Conservation (phyloP, 2,797 vertebrate genomes). For the Cossypha niveicapilla region DNA sequence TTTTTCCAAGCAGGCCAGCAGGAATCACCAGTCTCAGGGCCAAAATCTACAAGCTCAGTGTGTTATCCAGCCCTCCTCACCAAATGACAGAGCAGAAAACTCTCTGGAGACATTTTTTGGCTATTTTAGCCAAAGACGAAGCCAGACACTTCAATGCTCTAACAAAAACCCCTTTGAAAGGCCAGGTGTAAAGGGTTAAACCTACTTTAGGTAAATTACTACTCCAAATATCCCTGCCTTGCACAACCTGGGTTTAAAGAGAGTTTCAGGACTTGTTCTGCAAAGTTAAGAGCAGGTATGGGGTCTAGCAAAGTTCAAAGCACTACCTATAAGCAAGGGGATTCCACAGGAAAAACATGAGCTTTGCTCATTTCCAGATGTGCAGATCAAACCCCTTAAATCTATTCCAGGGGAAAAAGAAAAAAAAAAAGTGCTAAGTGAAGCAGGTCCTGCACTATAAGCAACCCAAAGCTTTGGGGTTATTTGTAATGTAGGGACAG, state of each 20-base stretch:
- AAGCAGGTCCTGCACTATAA: background rate
- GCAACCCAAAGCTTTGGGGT: background rate
- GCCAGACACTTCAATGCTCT: background rate
- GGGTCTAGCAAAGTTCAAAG: background rate
- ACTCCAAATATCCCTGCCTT: background rate
- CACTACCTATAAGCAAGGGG: background rate
- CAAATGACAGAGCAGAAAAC: background rate
- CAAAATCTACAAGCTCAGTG: background rate
- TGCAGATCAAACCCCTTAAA: background rate
- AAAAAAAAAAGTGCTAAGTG: background rate
- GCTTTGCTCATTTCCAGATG: conserved; percentile 30
- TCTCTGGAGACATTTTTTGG: background rate
- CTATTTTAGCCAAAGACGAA: background rate
- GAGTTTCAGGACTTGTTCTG: background rate
- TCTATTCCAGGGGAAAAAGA: accelerated
- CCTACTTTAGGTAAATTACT: background rate
- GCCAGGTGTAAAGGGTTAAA: background rate
- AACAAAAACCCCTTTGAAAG: background rate
- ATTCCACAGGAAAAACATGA: background rate
- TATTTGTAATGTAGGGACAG: background rate
- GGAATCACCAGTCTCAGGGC: background rate
- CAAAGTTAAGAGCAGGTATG: background rate
- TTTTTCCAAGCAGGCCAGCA: background rate
- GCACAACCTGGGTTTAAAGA: background rate
- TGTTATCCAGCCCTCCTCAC: background rate